A percentile compares a stretch with the other conserved stretches of the same genome.
These are phyloP conservation scores for Polymixis lichenea DNA, from an alignment of 2,888 invertebrate genomes.

Conservation along the genomic window DNA sequence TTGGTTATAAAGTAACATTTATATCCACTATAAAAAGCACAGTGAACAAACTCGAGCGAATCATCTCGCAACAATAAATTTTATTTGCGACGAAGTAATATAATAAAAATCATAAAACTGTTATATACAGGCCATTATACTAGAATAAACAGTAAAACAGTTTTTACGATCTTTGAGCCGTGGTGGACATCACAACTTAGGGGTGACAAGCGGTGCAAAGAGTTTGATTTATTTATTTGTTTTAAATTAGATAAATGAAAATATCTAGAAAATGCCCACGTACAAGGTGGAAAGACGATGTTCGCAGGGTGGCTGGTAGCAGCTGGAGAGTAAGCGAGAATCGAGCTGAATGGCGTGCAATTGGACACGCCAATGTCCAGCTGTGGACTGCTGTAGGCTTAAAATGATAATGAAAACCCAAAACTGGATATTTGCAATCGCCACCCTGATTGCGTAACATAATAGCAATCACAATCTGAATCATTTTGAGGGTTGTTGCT, in stretches of 20 bases:
- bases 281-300: no score
- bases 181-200: constrained; percentile 16
- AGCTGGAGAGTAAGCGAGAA: no score
- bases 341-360: no score
- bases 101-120: constrained; percentile 61
- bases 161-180: constrained; percentile 34
- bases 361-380: no score
- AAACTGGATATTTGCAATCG: no score
- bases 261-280: not conserved
- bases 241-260: not conserved
- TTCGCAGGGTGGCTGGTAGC: no score
- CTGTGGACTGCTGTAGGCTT: no score
- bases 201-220: not conserved
- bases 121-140: constrained; percentile 41
- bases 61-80: constrained; percentile 50
- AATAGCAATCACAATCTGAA: no score
- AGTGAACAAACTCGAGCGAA: constrained; percentile 38
- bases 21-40: constrained; percentile 52
- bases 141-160: constrained; percentile 41
- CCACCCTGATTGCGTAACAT: no score
- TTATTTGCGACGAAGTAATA: constrained; percentile 59
- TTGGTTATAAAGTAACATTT: constrained; percentile 48
- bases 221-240: not conserved
- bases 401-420: no score
- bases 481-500: no score